Evolutionary conservation across 2,797 vertebrate species (phyloP), one percentile per base, ranked within the genome.

Genomic region (Neostethus bicornis): DNA sequence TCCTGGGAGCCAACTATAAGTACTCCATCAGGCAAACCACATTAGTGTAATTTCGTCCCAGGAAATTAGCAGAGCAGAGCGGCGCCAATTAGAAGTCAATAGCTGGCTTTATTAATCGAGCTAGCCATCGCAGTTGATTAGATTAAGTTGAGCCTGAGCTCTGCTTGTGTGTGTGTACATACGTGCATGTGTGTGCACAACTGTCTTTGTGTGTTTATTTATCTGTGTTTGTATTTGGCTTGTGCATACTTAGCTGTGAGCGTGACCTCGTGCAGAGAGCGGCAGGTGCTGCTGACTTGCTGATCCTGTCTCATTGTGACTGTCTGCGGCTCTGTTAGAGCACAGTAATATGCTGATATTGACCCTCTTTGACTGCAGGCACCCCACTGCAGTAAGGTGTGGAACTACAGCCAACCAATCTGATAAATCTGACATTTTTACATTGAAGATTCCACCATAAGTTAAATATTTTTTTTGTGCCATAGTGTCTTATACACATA

Each of bases 21-120:
- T 92, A 91, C 90, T 93, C 91, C 90, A 91, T 91, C 92, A 92
- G 85, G 88, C 91, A 92, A 92, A 91, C 91, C 86, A 85, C 91
- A 92, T 93, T 93, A 93, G 90, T 88, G 91, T 92, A 93, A 93
- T 92, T 93, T 90, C 63, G 92, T 92, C 91, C 88, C 91, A 92
- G 91, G 92, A 93, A 93, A 93, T 92, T 91, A 92, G 92, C 90
- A 91, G 88, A 92, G 91, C 90, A 87, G 90, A 93, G 89, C 89
- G 91, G 92, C 92, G 92, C 92, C 92, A 93, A 93, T 93, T 92
- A 93, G 88, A 90, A 91, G 92, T 93, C 92, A 93, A 93, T 93
- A 93, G 91, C 90, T 88, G 87, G 92, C 91, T 92, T 93, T 93
- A 93, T 93, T 93, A 93, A 93, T 93, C 91, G 89, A 91, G 91